These are phyloP conservation scores for Glomeris maerens DNA, from an alignment of 1,140 invertebrate species.

Conservation along the genomic window DNA sequence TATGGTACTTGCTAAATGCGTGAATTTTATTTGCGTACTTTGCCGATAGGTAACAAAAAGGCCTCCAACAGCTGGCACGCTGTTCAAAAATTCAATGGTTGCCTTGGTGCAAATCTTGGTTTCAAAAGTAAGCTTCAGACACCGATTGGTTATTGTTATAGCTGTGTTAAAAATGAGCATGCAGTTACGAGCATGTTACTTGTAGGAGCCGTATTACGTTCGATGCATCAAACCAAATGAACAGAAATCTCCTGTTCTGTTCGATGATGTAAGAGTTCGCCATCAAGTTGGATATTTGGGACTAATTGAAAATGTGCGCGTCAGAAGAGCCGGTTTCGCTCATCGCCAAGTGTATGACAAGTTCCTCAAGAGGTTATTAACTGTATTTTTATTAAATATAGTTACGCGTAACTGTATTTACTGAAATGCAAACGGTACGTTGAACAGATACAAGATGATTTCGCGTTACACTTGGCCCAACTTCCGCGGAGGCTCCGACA, in stretches of 20 bases:
- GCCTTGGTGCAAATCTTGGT: constrained; percentile 72
- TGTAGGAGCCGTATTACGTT: constrained; percentile 82
- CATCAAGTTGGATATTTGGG: constrained; percentile 77
- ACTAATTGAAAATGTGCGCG: constrained; percentile 81
- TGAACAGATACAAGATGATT: constrained; percentile 85
- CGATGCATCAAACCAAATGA: constrained; percentile 91
- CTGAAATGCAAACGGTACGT: constrained; percentile 12
- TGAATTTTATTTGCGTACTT: background rate
- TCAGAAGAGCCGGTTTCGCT: constrained; percentile 83
- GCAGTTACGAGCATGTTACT: no score
- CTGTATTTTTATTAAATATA: background rate
- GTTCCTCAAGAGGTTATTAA: constrained; percentile 65
- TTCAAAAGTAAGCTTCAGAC: constrained; percentile 42
- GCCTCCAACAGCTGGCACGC: constrained; percentile 76
- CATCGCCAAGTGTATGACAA: constrained; percentile 77
- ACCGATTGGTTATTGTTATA: background rate
- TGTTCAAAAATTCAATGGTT: constrained; percentile 90
- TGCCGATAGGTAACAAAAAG: constrained; percentile 68
- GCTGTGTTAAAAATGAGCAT: background rate
- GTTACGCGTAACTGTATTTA: background rate
- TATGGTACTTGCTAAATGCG: no score
- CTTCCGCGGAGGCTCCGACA: constrained; percentile 54
- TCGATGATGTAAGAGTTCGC: constrained; percentile 58
- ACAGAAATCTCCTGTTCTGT: constrained; percentile 63
- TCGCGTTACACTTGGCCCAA: constrained; percentile 89